Percentiles rank a stretch among this genome's conserved stretches.
These are phyloP conservation scores for Xiphophorus maculatus DNA, from an alignment of 2,113 vertebrate species.

Conservation along the genomic window DNA sequence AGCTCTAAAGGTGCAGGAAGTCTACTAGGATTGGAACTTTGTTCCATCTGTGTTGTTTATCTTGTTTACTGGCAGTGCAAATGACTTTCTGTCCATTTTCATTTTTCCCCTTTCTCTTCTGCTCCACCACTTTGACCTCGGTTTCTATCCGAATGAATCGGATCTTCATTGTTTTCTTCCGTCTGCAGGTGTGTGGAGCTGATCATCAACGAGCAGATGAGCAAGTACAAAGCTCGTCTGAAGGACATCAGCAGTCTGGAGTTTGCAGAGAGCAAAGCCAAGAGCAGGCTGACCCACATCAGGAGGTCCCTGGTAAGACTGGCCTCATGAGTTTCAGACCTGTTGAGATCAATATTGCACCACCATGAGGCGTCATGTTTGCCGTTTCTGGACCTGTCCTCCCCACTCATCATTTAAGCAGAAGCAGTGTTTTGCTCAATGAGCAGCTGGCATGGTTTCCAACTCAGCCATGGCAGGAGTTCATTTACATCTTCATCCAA, in stretches of 20 bases:
- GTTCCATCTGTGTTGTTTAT: no score
- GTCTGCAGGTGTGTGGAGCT: constrained; percentile 90
- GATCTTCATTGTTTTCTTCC: not conserved
- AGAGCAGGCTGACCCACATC: constrained; percentile 91
- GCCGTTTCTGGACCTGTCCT: not conserved
- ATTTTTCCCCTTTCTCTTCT: no score
- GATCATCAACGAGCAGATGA: constrained; percentile 95
- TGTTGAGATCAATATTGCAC: not conserved
- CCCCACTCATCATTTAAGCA: constrained; percentile 26
- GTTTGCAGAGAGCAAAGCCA: constrained; percentile 97
- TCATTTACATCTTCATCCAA: constrained; percentile 35
- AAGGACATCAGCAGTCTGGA: constrained; percentile 98
- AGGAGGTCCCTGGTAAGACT: constrained; percentile 93
- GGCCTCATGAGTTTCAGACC: not conserved
- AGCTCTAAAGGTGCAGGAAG: no score
- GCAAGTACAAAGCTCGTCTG: constrained; percentile 94
- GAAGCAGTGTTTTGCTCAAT: constrained; percentile 19
- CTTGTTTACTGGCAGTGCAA: no score
- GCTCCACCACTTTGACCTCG: no score
- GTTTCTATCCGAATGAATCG: no score
- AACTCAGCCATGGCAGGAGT: constrained; percentile 47
- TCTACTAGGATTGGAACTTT: no score
- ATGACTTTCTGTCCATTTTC: no score
- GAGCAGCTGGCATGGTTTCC: constrained; percentile 48
- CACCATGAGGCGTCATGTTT: not conserved